These are phyloP conservation scores for Perca fluviatilis DNA, from an alignment of 2,113 vertebrate genomes.

Conservation along the genomic window DNA sequence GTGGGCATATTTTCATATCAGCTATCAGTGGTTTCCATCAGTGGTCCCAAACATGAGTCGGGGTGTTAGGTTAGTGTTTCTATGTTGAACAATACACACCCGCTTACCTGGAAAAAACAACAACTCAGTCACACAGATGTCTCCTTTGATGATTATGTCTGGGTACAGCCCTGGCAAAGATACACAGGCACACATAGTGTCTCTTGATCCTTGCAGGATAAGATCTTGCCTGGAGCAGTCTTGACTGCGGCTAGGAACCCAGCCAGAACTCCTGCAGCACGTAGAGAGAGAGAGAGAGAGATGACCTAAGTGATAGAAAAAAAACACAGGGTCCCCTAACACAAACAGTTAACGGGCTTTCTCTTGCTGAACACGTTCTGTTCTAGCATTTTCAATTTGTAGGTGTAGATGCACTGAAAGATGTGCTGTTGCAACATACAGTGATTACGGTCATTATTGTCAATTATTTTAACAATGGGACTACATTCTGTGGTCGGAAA, in stretches of 20 bases:
- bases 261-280: slow-evolving; percentile 82
- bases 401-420: slow-evolving; percentile 25
- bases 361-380: slow-evolving; percentile 7
- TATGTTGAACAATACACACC: slow-evolving; percentile 64
- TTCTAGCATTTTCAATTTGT: slow-evolving; percentile 30
- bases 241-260: slow-evolving; percentile 77
- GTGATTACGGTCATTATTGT: slow-evolving; percentile 62
- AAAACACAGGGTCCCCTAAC: slow-evolving; percentile 27
- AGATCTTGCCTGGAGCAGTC: slow-evolving; percentile 82
- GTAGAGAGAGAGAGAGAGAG: slow-evolving; percentile 30
- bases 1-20: slow-evolving; percentile 71
- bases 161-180: slow-evolving; percentile 74
- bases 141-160: slow-evolving; percentile 82
- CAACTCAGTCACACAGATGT: slow-evolving; percentile 77
- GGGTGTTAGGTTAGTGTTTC: slow-evolving; percentile 62
- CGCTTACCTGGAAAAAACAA: slow-evolving; percentile 70
- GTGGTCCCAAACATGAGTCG: slow-evolving; percentile 50
- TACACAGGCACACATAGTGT: slow-evolving; percentile 74
- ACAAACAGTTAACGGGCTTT: slow-evolving; percentile 30
- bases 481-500: slow-evolving; percentile 32
- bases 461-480: slow-evolving; percentile 64
- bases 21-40: slow-evolving; percentile 54
- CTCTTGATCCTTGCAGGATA: slow-evolving; percentile 85
- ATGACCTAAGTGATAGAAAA: slow-evolving; percentile 55
- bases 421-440: slow-evolving; percentile 28